Evolutionary conservation across 64 coral and sea anemone species (phyloP), one percentile per base, ranked within the genome.

Genomic region (Montipora capricornis): DNA sequence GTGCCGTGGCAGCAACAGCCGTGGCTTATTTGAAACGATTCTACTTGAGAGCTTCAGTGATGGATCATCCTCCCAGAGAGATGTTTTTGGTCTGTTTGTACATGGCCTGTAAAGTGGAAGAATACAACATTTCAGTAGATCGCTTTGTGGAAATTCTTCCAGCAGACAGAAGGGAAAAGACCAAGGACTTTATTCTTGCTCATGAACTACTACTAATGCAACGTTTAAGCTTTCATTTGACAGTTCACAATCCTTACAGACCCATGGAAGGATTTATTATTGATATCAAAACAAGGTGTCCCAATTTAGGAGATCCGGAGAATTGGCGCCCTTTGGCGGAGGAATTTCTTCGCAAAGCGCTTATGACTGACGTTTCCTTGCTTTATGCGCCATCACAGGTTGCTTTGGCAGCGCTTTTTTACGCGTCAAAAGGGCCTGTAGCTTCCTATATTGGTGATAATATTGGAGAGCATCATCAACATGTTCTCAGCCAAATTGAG

Each of bases 101-200:
- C 69, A 96, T 99, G 98, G 98, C 98, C 5, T 99, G 95, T n/a
- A 99, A 99, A 66, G 95, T 99, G 0, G 98, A 99, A 16, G 98
- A 99, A 68, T 94, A 99, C 26, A 99, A 99, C 71, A 67, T 99
- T 17, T 99, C 98, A 7, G 92, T 95, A 3, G 98, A 99, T 20
- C 94, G 87, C 12, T 99, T 99, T 29, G 93, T 99, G 20, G 69
- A 88, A n/a, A 95, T 99, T 20, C 91, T 96, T 20, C 98, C 98
- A 50, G 80, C 74, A 45, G 98, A 91, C 84, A 83, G 95, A 46
- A 83, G 95, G 74, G 95, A 94, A 55, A 94, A 92, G 79, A 90
- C 75, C 19, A 89, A 89, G 64, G 95, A 99, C 45, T 91, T 99
- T 62, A 96, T 99, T 75, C 90, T 99, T 45, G 92, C 79, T 11